phyloP scores from a whole-genome alignment of 2,113 vertebrate species.

The Mustelus asterias region DNA sequence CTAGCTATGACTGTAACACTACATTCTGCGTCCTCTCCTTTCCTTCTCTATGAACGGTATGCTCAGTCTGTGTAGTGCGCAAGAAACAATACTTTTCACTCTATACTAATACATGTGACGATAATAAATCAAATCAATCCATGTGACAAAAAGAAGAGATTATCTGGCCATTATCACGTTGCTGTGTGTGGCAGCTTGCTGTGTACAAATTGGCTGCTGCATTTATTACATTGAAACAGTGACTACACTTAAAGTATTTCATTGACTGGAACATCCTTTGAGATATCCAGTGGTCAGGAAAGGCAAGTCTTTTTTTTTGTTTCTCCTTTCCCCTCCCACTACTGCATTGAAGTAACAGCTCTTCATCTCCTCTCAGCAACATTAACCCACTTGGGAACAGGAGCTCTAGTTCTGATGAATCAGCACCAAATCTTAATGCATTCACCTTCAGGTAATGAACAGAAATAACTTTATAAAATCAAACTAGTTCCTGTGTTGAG shows the following conservation, averaged over 20 bases:
- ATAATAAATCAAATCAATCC: too few relatives aligned
- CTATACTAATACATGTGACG: too few relatives aligned
- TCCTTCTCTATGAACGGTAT: too few relatives aligned
- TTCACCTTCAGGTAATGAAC: neutral
- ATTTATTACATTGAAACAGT: neutral
- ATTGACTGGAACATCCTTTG: too few relatives aligned
- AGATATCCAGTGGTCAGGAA: too few relatives aligned
- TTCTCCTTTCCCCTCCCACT: neutral
- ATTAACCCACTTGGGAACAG: neutral
- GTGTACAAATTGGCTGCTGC: neutral
- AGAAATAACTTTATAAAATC: neutral
- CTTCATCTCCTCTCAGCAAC: neutral
- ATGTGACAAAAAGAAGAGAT: neutral
- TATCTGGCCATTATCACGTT: neutral
- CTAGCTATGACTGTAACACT: too few relatives aligned
- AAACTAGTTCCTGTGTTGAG: neutral
- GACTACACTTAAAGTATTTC: neutral
- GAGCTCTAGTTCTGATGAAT: neutral
- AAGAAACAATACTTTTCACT: too few relatives aligned
- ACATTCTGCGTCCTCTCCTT: too few relatives aligned
- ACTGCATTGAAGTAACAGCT: neutral
- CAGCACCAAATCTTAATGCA: neutral
- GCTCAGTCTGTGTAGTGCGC: too few relatives aligned
- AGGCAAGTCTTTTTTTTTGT: neutral
- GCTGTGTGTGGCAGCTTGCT: neutral